Evolutionary conservation across 2,888 invertebrate species (phyloP).

Genomic region (Pogonocherus hispidulus): DNA sequence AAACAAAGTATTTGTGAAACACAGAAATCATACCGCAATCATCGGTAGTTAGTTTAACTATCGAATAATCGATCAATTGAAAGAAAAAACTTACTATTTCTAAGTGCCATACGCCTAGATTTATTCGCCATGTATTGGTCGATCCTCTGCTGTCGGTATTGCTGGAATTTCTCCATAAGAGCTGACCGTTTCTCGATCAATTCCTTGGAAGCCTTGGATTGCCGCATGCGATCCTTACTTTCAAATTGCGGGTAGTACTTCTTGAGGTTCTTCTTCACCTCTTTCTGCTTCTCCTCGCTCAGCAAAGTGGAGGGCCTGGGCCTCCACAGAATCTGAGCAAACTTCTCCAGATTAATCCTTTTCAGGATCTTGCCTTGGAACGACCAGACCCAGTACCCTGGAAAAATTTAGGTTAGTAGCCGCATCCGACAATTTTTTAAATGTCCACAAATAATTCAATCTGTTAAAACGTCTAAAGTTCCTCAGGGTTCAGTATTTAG

Average conservation of each 20-base stretch:
- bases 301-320: slow-evolving; percentile 92
- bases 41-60: no score
- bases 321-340: slow-evolving; percentile 93
- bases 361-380: slow-evolving; percentile 89
- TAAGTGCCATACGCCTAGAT: slow-evolving; percentile 84
- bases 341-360: slow-evolving; percentile 90
- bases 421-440: no score
- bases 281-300: slow-evolving; percentile 87
- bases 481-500: no score
- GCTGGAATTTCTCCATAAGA: slow-evolving; percentile 88
- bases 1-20: no score
- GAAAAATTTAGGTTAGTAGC: slow-evolving; percentile 52
- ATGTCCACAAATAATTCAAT: no score
- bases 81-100: slow-evolving; percentile 82
- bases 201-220: slow-evolving; percentile 95
- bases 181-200: slow-evolving; percentile 91
- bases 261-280: slow-evolving; percentile 97
- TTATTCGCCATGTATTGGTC: slow-evolving; percentile 85
- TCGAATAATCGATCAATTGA: no score
- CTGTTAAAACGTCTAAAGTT: no score
- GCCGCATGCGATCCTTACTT: slow-evolving; percentile 93
- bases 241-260: slow-evolving; percentile 97
- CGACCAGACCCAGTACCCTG: slow-evolving; percentile 97
- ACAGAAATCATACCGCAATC: no score
- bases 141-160: slow-evolving; percentile 82